Base-by-base conservation (phyloP, 2,888 invertebrate genomes). In the Drosophila pegasa region DNA sequence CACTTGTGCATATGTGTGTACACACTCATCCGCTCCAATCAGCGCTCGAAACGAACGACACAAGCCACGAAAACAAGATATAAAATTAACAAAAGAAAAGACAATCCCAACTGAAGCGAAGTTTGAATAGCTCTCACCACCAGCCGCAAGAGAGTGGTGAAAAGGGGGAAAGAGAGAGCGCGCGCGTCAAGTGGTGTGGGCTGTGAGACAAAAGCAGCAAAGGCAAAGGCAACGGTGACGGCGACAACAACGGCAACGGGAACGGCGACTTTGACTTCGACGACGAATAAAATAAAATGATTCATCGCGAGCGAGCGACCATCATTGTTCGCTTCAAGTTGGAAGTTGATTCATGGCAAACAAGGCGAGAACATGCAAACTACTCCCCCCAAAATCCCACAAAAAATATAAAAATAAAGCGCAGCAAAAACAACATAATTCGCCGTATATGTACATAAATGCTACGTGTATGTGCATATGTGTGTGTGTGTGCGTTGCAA, bases 321-420 rank as follows among this genome's bases (percentile, higher is more conserved):
- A n/a, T n/a, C 85, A 85, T 79, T 72, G 71, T 82, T 82, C 64
- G 67, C 61, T 73, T 51, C 64, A 83, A 83, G 80, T 85, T 82
- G 80, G 83, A 80, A 82, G 81, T 85, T 82, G 86, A 82, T 85
- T 82, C 86, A 82, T 66, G 86, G 81, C 80, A 64, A 84, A 80
- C 80, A 66, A 64, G 76, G 68, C 75, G 67, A 75, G 56, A 62
- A 67, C 63, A 75, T 75, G 72, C 76, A 75, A 75, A 75, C 75
- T 41, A 60, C 40, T 31, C 35, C 37, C 52, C 37, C 38, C 33
- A 5, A 27, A 16, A 4, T n/a, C 37, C 22, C 35, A 45, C 27
- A 52, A 25, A 33, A 20, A 29, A 10, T 12, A 35, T n/a, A 45
- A 29, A 33, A 22, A 33, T 8, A 16, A 33, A 40, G 25, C 12